Evolutionary conservation across 2,888 invertebrate species (phyloP).

Genomic region (Achlya flavicornis): DNA sequence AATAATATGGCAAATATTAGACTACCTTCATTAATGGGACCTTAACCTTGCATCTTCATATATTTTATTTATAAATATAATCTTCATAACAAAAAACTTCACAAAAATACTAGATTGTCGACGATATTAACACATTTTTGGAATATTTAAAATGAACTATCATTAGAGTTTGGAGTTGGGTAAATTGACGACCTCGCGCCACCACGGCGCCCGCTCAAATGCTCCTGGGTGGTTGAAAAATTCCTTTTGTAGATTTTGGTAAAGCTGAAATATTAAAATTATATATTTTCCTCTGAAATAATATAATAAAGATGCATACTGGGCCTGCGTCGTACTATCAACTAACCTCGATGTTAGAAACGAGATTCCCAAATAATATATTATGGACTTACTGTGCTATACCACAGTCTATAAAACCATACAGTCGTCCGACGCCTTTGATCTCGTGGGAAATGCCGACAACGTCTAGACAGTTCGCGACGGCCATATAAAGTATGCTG

Average conservation of each 20-base stretch:
- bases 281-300: neutral
- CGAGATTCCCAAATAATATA: no score
- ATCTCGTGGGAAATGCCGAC: no score
- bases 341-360: no score
- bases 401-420: no score
- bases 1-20: constrained; percentile 2
- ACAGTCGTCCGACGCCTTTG: no score
- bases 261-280: constrained; percentile 77
- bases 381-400: no score
- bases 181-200: constrained; percentile 75
- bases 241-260: constrained; percentile 88
- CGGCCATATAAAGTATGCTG: no score
- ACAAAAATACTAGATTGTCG: constrained; percentile 8
- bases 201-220: constrained; percentile 89
- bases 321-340: no score
- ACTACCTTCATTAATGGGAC: neutral
- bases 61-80: constrained; percentile 1
- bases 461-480: no score
- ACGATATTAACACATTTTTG: neutral
- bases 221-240: constrained; percentile 88
- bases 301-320: no score
- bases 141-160: constrained; percentile 1
- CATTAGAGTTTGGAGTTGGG: constrained; percentile 65
- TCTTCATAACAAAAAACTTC: constrained; percentile 1
- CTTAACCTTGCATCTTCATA: neutral